Evolutionary conservation across 2,797 vertebrate species (phyloP).

Genomic region (Catamblyrhynchus diadema): DNA sequence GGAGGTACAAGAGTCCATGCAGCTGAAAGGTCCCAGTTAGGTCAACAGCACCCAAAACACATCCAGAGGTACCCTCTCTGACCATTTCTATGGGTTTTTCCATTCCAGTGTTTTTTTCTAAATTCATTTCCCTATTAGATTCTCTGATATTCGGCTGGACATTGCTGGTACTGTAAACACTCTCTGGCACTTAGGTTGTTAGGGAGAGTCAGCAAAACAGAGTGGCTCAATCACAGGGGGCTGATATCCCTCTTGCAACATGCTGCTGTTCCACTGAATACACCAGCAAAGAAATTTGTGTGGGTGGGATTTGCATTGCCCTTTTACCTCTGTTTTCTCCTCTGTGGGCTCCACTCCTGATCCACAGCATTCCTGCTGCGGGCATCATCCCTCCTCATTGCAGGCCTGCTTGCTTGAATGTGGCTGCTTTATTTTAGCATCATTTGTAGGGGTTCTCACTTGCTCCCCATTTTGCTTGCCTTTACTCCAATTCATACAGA

Average conservation of each 20-base stretch:
- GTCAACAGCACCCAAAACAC: neutral
- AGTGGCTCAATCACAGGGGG: neutral
- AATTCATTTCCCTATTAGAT: neutral
- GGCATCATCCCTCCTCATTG: neutral
- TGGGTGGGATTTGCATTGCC: neutral
- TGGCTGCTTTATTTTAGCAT: neutral
- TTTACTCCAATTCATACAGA: neutral
- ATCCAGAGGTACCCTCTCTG: neutral
- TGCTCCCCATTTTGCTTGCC: neutral
- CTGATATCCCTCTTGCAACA: neutral
- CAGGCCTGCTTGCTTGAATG: neutral
- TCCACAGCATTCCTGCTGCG: neutral
- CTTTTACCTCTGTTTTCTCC: constrained; percentile 13
- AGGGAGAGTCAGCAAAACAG: neutral
- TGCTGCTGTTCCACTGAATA: neutral
- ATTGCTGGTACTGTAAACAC: neutral
- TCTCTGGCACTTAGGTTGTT: neutral
- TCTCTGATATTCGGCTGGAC: neutral
- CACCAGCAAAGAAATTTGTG: neutral
- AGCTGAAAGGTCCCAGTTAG: neutral
- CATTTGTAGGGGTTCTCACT: neutral
- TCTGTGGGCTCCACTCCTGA: neutral
- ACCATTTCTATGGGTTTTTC: neutral
- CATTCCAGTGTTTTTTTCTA: neutral
- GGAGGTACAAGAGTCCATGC: neutral